Conservation (phyloP, 2,888 invertebrate species). For the Agrilus mali region DNA sequence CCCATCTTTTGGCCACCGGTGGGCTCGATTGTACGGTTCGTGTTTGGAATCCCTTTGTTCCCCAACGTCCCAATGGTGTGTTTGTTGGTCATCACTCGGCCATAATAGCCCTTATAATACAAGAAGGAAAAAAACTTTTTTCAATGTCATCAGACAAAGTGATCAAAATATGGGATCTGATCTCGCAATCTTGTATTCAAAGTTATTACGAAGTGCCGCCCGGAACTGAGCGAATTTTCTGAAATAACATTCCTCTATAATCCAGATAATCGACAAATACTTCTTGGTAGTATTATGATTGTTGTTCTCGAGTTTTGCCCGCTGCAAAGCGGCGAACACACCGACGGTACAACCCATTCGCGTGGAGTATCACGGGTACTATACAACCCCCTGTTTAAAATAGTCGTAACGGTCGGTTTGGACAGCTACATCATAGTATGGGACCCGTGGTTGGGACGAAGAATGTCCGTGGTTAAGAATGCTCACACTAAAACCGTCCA, state of each 20-base stretch:
- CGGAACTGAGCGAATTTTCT: slow-evolving; percentile 46
- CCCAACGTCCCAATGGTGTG: slow-evolving; percentile 47
- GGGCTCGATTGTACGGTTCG: slow-evolving; percentile 59
- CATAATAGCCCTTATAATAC: slow-evolving; percentile 52
- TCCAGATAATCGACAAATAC: slow-evolving; percentile 47
- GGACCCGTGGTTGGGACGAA: slow-evolving; percentile 61
- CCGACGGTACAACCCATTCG: slow-evolving; percentile 50
- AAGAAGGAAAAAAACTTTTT: slow-evolving; percentile 55
- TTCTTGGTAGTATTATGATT: slow-evolving; percentile 54
- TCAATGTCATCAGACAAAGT: slow-evolving; percentile 59
- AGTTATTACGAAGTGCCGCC: slow-evolving; percentile 53
- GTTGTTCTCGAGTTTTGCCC: slow-evolving; percentile 51
- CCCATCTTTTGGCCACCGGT: slow-evolving; percentile 52
- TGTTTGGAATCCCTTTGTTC: slow-evolving; percentile 72
- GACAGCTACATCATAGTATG: slow-evolving; percentile 74
- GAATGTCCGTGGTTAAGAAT: slow-evolving; percentile 52
- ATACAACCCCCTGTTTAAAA: slow-evolving; percentile 63
- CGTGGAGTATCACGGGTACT: slow-evolving; percentile 58
- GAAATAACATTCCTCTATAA: slow-evolving; percentile 53
- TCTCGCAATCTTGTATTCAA: slow-evolving; percentile 53
- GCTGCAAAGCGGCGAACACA: slow-evolving; percentile 50
- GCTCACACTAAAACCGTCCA: slow-evolving; percentile 56
- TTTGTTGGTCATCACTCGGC: slow-evolving; percentile 60
- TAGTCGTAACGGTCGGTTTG: slow-evolving; percentile 62
- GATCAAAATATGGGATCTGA: slow-evolving; percentile 68